Evolutionary conservation across 2,113 vertebrate species (phyloP), one percentile per base, ranked within the genome.

Genomic region (Candoia aspera): DNA sequence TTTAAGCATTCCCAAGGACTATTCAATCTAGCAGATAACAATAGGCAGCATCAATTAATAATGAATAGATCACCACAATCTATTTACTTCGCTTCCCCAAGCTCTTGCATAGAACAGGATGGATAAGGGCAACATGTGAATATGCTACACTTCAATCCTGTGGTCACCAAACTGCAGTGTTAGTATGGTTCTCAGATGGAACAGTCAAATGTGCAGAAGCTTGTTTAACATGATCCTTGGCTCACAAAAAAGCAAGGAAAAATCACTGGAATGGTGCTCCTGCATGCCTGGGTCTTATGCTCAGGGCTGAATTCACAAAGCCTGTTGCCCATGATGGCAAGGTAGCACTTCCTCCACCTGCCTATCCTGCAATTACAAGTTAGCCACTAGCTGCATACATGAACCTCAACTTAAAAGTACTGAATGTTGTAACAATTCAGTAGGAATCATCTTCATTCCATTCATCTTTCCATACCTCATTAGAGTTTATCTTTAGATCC

Each of bases 31-130:
- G 0, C 2, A 88, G 58, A 11, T 53, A 60, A 6, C 6, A 92
- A 84, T 57, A 92, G 84, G 84, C 13, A 15, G 73, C 21, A 8
- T 37, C 0, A 1, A 0, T 0, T 0, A 79, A 0, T 53, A 6
- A 23, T 19, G 86, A 21, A n/a, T 21, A 89, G 49, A 8, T 4
- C 53, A 4, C 11, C 23, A 2, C 23, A 60, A 85, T 84, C 9
- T 0, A 0, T 83, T 92, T 91, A 86, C 53, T n/a, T 90, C 90
- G 1, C n/a, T n/a, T 23, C 29, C 26, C 0, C 54, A 86, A 49
- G 9, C 37, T 84, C 42, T 24, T 84, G 42, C 42, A 84, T 49
- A 9, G 42, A 84, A 23, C 29, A 33, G 83, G 37, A 42, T 23
- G 83, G 42, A 21, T 37, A 17, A 13, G 21, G 13, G 13, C n/a